Evolutionary conservation across 2,113 vertebrate genomes (phyloP), one percentile per base, ranked within the genome.

Genomic region (Lampris incognitus): DNA sequence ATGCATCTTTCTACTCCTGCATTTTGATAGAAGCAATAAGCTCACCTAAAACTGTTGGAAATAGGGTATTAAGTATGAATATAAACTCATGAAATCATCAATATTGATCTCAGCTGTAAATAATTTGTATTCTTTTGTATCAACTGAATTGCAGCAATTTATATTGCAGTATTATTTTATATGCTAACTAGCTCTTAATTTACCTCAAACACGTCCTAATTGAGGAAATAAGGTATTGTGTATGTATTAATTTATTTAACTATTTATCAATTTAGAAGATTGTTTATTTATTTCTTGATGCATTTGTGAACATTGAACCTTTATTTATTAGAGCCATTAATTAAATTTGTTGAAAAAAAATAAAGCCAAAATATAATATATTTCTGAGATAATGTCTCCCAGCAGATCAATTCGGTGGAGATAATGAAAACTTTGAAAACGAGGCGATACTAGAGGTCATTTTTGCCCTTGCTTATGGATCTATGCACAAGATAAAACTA

Each of bases 241-340:
- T 82, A 90, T 78, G 78, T 66, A 88, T 75, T 86, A 72, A 91
- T 86, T 85, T 63, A 81, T 81, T 57, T 85, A 86, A 89, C 85
- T 89, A 84, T 89, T 79, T 79, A 67, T 59, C 48, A 63, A 56
- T 85, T 82, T 74, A 75, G n/a, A 74, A 82, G 60, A 79, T 87
- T 72, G 81, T 85, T 84, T 84, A 90, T 89, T 86, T 85, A 86
- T 85, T 83, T 73, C 63, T 84, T 76, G n/a, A 82, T 76, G 72
- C 77, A 78, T 85, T 81, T 74, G 48, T 54, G 65, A 67, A 40
- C 24, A 24, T 57, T 66, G 36, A 9, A 73, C 39, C 65, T 72
- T 39, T 40, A 66, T 69, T 76, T 71, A 83, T 79, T 48, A 51
- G 64, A 82, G 57, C 60, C 60, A 76, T 74, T 52, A 62, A 79